Evolutionary conservation across 2,888 invertebrate species (phyloP).

Genomic region (Ommatoiulus sabulosus): DNA sequence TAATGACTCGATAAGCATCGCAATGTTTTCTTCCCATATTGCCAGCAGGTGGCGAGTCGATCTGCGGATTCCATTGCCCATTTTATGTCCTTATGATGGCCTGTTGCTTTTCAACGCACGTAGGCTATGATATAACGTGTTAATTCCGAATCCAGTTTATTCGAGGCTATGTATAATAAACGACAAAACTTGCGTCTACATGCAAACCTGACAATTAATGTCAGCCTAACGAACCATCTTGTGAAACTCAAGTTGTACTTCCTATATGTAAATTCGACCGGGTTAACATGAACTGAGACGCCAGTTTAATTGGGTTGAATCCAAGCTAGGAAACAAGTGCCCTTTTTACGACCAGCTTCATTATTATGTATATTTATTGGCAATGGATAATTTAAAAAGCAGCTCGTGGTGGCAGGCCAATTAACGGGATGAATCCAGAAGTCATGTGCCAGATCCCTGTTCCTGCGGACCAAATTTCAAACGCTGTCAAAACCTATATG

Average conservation of each 20-base stretch:
- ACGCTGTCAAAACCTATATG: too few species aligned
- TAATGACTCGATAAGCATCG: too few species aligned
- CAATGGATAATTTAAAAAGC: too few species aligned
- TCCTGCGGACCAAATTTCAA: too few species aligned
- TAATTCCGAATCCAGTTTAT: too few species aligned
- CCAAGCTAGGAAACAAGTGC: neutral
- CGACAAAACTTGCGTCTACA: neutral
- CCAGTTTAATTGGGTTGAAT: neutral
- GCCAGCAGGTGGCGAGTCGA: too few species aligned
- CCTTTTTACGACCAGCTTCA: neutral
- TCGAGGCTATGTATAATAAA: too few species aligned
- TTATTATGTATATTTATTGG: neutral
- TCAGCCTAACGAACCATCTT: neutral
- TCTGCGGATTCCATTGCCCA: too few species aligned
- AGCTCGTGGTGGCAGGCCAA: neutral
- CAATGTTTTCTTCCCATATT: too few species aligned
- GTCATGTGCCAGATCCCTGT: neutral
- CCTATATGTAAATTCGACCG: neutral
- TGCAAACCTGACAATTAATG: neutral
- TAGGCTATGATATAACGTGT: too few species aligned
- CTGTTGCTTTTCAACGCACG: too few species aligned
- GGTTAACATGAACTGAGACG: neutral
- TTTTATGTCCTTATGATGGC: too few species aligned
- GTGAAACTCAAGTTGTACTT: neutral
- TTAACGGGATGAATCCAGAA: neutral